Evolutionary conservation across 2,797 vertebrate genomes (phyloP), one percentile per base, ranked within the genome.

Genomic region (Sciurus carolinensis): DNA sequence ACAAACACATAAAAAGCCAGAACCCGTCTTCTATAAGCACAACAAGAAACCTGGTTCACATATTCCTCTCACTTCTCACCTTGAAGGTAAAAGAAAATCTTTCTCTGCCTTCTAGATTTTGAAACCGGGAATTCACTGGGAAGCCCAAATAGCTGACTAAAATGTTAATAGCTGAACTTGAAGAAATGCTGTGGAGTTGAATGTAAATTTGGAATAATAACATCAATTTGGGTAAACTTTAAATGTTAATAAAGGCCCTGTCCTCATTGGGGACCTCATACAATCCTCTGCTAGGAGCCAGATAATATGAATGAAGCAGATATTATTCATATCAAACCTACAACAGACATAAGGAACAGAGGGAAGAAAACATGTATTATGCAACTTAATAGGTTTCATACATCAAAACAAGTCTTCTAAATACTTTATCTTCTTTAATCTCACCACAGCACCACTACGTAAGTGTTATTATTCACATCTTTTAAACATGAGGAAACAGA

Each of bases 351-450:
- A 54, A 91, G 87, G 24, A 91, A 88, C 24, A 1, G 13, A 71
- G 44, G 30, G 11, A 83, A 92, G 15, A 72, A 75, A 95, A 52
- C 15, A 47, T 85, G 44, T 54, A 73, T 88, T 85, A 80, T 39
- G 18, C 39, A 91, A 82, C 18, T 66, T 87, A 47, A 88, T 69
- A 62, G 30, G 0, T 81, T 94, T 90, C 54, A 64, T 50, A 47
- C 26, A 86, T 96, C 50, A 92, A 77, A 12, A 11, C 24, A 93
- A 86, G 6, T 71, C 36, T 75, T 87, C 30, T 87, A 44, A 91
- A 83, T 26, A 33, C 7, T 57, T 88, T 39, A 64, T 80, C 54
- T 81, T 24, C 50, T 44, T 82, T 91, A 75, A 73, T 57, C 26
- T 90, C 47, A 88, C 88, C 26, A 86, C 17, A 84, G 13, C 17